Base-by-base conservation (phyloP, 2,888 invertebrate species). In the Drosophila yooni region DNA sequence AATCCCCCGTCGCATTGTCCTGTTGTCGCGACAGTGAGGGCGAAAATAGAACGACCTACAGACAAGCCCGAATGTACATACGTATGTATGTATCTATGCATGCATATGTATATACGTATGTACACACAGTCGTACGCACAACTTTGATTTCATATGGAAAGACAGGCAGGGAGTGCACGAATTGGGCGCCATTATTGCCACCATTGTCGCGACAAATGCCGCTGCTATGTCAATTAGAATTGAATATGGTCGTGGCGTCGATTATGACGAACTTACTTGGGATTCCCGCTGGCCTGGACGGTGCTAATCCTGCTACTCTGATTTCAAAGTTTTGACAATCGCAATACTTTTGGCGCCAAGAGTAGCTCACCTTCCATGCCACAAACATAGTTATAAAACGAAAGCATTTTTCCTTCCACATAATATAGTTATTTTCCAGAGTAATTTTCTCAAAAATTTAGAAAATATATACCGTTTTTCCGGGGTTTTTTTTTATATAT, bases 161-260 rank as follows among this genome's bases (percentile, higher is more conserved):
- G 69, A 60, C n/a, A 27, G 67, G 83, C 79, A 50, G 63, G 74
- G 75, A 52, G 75, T 62, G 59, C 65, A 80, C 66, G 77, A 76
- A 66, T 83, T 74, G 81, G 90, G 84, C 87, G 87, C 87, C 90
- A 84, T 84, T 90, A 84, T 89, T 87, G 80, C 78, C 88, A 76
- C 88, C 84, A 88, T 77, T 84, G 90, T 81, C 90, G 89, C 89
- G 91, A 82, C 90, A 83, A 89, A 86, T 87, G 87, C 72, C 79
- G 79, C 76, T 81, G 81, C 60, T 83, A 68, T 79, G 63, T 70
- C 76, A 89, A 89, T 89, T 90, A 86, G 86, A 88, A 79, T 70
- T 70, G 69, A 76, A 74, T 81, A 78, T 76, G 72, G 73, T 74
- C 59, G 69, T 48, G 67, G 65, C 64, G 69, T 59, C 79, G 58